These are phyloP conservation scores for Petroica traversi DNA, from an alignment of 2,113 vertebrate species.

Conservation along the genomic window DNA sequence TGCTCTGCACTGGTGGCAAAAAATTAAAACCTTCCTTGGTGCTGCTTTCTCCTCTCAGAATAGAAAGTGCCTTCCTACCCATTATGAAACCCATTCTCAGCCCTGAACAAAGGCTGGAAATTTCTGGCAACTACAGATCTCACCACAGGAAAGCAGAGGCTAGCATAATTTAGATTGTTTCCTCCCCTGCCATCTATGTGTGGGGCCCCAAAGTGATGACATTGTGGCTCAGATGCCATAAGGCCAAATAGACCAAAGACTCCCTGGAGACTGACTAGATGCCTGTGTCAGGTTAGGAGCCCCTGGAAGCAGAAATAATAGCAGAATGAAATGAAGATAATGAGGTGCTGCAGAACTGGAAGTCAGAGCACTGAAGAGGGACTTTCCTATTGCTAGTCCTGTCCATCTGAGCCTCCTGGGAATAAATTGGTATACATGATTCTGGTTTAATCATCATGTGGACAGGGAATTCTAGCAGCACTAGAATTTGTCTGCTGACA, in stretches of 20 bases:
- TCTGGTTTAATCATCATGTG: background rate
- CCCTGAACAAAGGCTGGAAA: slow-evolving; percentile 25
- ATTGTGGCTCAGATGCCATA: background rate
- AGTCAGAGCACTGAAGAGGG: background rate
- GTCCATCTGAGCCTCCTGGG: background rate
- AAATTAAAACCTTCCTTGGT: slow-evolving; percentile 20
- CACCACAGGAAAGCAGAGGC: slow-evolving; percentile 41
- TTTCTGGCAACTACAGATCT: slow-evolving; percentile 7
- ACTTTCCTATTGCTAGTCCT: background rate
- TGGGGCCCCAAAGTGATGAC: slow-evolving; percentile 5
- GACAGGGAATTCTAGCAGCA: background rate
- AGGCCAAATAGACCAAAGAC: background rate
- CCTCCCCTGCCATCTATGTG: slow-evolving; percentile 10
- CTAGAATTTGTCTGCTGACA: background rate
- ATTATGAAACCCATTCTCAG: background rate
- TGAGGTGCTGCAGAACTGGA: background rate
- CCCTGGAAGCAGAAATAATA: background rate
- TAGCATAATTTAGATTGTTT: background rate
- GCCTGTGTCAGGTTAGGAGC: background rate
- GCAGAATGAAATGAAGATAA: background rate
- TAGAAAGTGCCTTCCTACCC: slow-evolving; percentile 18
- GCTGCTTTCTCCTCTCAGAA: slow-evolving; percentile 30
- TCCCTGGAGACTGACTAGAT: background rate
- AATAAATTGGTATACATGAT: background rate
- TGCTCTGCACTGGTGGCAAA: background rate